phyloP scores from a whole-genome alignment of 92 coral and sea anemone species.

The Scolanthus callimorphus region DNA sequence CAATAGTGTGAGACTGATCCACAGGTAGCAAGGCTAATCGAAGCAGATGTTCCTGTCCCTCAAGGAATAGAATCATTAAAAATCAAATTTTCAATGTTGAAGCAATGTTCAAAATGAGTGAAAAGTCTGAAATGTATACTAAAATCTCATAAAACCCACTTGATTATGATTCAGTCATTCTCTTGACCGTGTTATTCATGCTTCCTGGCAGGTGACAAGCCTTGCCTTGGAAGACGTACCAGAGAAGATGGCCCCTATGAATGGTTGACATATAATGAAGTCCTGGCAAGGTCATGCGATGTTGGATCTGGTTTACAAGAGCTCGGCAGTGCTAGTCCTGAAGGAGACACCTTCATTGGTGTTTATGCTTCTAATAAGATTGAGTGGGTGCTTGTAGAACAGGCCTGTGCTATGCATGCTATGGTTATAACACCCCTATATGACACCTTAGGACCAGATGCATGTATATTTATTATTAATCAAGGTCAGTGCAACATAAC shows the following conservation, averaged over 20 bases:
- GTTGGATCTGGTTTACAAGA: slow-evolving; percentile 86
- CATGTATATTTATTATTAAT: slow-evolving; percentile 79
- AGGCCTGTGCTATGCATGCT: slow-evolving; percentile 85
- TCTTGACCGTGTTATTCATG: too few relatives aligned
- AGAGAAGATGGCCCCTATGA: slow-evolving; percentile 78
- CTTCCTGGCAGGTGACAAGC: slow-evolving; percentile 67
- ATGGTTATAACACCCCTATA: slow-evolving; percentile 81
- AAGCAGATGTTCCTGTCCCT: too few relatives aligned
- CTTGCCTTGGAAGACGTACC: slow-evolving; percentile 84
- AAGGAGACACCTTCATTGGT: slow-evolving; percentile 65
- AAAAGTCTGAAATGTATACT: too few relatives aligned
- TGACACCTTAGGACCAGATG: slow-evolving; percentile 91
- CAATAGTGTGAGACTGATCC: too few relatives aligned
- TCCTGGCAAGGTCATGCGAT: slow-evolving; percentile 62
- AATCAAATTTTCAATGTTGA: background rate
- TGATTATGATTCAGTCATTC: too few relatives aligned
- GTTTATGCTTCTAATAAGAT: slow-evolving; percentile 91
- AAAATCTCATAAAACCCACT: too few relatives aligned
- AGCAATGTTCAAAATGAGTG: background rate
- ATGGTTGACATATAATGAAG: slow-evolving; percentile 94
- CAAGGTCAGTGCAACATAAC: too few relatives aligned
- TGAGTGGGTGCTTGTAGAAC: slow-evolving; percentile 96
- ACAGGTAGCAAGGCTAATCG: too few relatives aligned
- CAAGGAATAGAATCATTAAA: too few relatives aligned
- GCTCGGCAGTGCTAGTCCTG: slow-evolving; percentile 48